These are phyloP conservation scores for Acleris literana DNA, from an alignment of 2,888 invertebrate genomes.

Conservation along the genomic window DNA sequence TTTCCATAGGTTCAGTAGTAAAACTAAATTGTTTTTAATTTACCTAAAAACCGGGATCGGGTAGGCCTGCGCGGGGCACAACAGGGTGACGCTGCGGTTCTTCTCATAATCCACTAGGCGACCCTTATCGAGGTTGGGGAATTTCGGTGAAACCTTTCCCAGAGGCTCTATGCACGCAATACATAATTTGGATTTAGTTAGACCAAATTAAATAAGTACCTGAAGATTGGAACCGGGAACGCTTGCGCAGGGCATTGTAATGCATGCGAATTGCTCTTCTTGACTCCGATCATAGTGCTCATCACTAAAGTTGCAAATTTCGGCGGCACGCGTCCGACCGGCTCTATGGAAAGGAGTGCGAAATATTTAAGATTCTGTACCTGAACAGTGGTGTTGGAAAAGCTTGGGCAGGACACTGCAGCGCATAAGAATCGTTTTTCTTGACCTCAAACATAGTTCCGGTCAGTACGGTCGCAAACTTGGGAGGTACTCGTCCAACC, in stretches of 20 bases:
- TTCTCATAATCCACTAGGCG: conserved; percentile 56
- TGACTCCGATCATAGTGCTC: conserved; percentile 83
- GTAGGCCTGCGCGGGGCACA: conserved; percentile 86
- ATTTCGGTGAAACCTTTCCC: conserved; percentile 85
- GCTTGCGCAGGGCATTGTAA: conserved; percentile 87
- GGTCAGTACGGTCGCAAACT: conserved; percentile 81
- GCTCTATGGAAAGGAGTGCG: conserved; percentile 78
- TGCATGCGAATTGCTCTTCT: conserved; percentile 74
- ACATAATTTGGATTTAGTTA: conserved; percentile 8
- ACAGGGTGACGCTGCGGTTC: conserved; percentile 73
- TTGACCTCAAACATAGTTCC: conserved; percentile 82
- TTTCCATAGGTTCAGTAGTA: conserved; percentile 86
- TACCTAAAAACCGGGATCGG: conserved; percentile 42
- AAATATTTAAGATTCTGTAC: conserved; percentile 54
- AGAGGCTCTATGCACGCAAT: conserved; percentile 73
- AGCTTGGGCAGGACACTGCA: conserved; percentile 88
- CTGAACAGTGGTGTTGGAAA: conserved; percentile 82
- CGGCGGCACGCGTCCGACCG: conserved; percentile 87
- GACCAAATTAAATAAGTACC: conserved; percentile 61
- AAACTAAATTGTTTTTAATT: conserved; percentile 28
- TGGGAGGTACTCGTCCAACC: conserved; percentile 76
- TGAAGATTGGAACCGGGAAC: conserved; percentile 86
- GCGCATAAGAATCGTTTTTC: conserved; percentile 72
- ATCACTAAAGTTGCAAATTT: conserved; percentile 86
- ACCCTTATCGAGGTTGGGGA: conserved; percentile 72